These are phyloP conservation scores for Vandiemenella viatica DNA, from an alignment of 2,888 invertebrate genomes.

Conservation along the genomic window DNA sequence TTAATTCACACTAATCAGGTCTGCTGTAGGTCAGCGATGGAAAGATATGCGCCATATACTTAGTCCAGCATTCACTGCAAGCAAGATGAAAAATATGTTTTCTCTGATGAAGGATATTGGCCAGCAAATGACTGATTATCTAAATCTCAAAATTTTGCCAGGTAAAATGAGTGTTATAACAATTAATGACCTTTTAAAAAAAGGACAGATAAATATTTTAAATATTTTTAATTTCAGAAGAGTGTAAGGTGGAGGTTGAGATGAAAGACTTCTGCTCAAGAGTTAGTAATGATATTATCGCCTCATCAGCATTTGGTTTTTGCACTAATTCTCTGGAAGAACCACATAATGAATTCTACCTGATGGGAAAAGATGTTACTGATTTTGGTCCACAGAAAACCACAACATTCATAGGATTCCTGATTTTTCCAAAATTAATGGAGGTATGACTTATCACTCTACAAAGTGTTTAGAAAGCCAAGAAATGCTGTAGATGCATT, in stretches of 20 bases:
- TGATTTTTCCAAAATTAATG: not conserved
- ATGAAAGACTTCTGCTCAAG: not conserved
- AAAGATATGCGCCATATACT: constrained; percentile 2
- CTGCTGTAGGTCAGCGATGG: constrained; percentile 6
- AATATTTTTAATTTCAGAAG: too few relatives aligned
- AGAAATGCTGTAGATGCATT: not conserved
- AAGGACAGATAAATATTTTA: too few relatives aligned
- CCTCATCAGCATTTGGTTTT: not conserved
- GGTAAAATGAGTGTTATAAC: too few relatives aligned
- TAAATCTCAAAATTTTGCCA: not conserved
- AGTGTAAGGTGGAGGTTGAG: not conserved
- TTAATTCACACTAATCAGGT: not conserved
- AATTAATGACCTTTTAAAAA: too few relatives aligned
- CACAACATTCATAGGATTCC: not conserved
- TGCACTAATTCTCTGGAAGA: not conserved
- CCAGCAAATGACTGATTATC: constrained; percentile 1
- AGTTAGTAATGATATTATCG: not conserved
- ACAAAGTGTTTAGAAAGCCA: not conserved
- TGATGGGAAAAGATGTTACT: not conserved
- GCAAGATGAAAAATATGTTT: constrained; percentile 10
- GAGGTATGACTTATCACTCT: not conserved
- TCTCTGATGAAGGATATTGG: constrained; percentile 1
- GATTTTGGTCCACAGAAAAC: not conserved
- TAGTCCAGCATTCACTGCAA: constrained; percentile 10
- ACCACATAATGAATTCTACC: not conserved